phyloP scores from a whole-genome alignment of 2,113 vertebrate genomes.

The Penelope pileata region DNA sequence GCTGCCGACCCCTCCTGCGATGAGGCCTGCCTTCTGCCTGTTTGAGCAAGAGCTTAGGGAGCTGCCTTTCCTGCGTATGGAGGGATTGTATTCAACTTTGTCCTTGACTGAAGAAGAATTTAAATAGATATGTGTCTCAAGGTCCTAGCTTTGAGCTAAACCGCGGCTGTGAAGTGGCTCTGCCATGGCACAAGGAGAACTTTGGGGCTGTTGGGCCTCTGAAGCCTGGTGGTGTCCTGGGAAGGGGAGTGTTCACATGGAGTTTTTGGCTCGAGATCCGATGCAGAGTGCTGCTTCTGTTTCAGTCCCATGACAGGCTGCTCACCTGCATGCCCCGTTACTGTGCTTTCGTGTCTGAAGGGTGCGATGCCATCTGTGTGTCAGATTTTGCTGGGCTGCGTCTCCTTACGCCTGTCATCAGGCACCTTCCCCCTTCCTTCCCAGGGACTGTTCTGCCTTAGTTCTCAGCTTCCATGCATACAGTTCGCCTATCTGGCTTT shows the following conservation, averaged over 20 bases:
- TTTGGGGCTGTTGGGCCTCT: too few species aligned
- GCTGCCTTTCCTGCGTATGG: not conserved
- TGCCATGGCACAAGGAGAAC: too few species aligned
- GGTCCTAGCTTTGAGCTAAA: not conserved
- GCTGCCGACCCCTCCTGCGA: not conserved
- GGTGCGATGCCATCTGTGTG: not conserved
- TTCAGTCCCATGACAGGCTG: not conserved
- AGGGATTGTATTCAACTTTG: constrained; percentile 10
- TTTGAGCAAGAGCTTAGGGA: not conserved
- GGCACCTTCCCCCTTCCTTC: not conserved
- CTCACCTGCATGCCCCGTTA: not conserved
- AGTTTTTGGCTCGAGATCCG: not conserved
- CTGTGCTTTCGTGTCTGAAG: not conserved
- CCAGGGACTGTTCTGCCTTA: not conserved
- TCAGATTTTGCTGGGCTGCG: not conserved
- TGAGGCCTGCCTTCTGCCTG: not conserved
- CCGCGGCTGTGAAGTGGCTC: not conserved
- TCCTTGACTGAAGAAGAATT: not conserved
- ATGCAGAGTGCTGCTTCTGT: not conserved
- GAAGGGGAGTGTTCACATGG: not conserved
- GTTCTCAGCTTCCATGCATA: not conserved
- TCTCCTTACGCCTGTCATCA: not conserved
- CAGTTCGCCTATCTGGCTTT: not conserved
- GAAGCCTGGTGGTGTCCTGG: not conserved
- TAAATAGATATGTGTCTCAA: not conserved